Evolutionary conservation across 2,888 invertebrate species (phyloP).

Genomic region (Ramazzottius varieornatus): DNA sequence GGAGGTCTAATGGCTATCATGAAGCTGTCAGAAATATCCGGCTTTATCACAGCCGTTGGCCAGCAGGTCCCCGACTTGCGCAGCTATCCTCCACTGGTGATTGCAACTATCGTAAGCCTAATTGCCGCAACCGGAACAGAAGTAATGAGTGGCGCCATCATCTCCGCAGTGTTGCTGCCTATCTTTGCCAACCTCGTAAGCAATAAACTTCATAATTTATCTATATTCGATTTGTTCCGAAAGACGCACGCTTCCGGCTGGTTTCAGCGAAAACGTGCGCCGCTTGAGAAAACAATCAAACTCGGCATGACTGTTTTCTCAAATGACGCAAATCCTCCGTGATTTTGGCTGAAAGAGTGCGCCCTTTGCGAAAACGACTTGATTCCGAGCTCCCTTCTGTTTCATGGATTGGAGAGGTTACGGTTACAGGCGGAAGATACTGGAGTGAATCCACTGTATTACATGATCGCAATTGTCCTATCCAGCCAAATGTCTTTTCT

Average conservation of each 20-base stretch:
- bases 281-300: too few relatives aligned
- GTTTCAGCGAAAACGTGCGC: too few relatives aligned
- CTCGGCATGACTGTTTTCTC: too few relatives aligned
- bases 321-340: too few relatives aligned
- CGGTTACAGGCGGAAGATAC: not conserved
- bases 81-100: not conserved
- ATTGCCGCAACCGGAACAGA: not conserved
- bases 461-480: not conserved
- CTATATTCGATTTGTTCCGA: too few relatives aligned
- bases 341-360: too few relatives aligned
- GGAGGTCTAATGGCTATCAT: not conserved
- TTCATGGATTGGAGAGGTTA: not conserved
- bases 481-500: not conserved
- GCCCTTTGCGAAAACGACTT: too few relatives aligned
- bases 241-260: too few relatives aligned
- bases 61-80: not conserved
- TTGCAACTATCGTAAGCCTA: not conserved
- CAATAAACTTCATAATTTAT: not conserved
- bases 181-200: not conserved
- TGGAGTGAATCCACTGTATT: conserved; percentile 1
- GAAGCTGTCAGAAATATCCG: not conserved
- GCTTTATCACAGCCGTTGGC: not conserved
- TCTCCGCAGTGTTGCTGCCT: not conserved
- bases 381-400: too few relatives aligned
- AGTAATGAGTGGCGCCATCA: not conserved